Conservation (phyloP, 2,888 invertebrate species). For the Eilema sororculum region DNA sequence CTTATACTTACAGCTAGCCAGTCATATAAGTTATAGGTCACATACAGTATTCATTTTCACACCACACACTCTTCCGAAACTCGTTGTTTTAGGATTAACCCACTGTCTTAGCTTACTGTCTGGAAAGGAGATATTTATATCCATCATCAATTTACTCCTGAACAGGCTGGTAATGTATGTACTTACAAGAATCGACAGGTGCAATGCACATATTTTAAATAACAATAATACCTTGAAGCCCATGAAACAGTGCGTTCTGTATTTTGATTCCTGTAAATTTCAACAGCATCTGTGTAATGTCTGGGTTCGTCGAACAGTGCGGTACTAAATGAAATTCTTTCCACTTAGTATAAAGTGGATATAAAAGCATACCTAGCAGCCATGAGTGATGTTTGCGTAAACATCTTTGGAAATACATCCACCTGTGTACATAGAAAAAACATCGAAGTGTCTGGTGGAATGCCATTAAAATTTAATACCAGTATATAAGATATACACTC, state of each 20-base stretch:
- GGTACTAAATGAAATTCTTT: slow-evolving; percentile 20
- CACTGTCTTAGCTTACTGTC: too few species aligned
- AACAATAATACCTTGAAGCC: slow-evolving; percentile 8
- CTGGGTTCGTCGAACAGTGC: slow-evolving; percentile 12
- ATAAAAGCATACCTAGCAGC: slow-evolving; percentile 26
- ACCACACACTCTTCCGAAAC: too few species aligned
- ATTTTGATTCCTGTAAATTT: slow-evolving; percentile 44
- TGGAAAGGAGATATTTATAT: too few species aligned
- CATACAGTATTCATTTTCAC: too few species aligned
- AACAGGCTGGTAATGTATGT: background rate
- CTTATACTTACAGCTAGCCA: too few species aligned
- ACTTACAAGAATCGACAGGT: too few species aligned
- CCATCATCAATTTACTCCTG: too few species aligned
- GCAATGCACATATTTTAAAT: background rate
- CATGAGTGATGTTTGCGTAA: slow-evolving; percentile 26
- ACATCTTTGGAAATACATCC: slow-evolving; percentile 35
- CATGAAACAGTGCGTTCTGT: slow-evolving; percentile 10
- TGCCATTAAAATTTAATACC: slow-evolving; percentile 19
- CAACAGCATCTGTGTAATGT: slow-evolving; percentile 47
- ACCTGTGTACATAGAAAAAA: slow-evolving; percentile 33
- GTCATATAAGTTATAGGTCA: too few species aligned
- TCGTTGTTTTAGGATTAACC: too few species aligned
- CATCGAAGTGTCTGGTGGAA: background rate
- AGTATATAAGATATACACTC: background rate
- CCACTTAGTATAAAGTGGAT: slow-evolving; percentile 21